These are phyloP conservation scores for Hippopotamus amphibius DNA, from an alignment of 2,113 vertebrate genomes.

Conservation along the genomic window DNA sequence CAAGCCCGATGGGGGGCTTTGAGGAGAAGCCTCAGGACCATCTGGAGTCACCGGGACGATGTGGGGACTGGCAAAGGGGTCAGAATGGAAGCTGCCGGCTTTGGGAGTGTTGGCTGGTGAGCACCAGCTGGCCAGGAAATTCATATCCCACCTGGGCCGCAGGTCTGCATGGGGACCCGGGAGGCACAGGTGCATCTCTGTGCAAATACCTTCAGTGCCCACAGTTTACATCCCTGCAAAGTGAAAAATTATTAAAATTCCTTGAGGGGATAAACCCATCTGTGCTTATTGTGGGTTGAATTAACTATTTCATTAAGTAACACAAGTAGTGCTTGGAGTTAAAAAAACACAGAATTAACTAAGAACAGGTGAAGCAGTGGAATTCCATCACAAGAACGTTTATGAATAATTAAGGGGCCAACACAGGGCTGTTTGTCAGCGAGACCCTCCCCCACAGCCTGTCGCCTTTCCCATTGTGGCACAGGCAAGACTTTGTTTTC, in stretches of 20 bases:
- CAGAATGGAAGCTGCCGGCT: not conserved
- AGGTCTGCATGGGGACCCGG: accelerated
- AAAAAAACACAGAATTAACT: not conserved
- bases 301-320: not conserved
- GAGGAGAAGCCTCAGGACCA: not conserved
- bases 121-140: not conserved
- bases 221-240: not conserved
- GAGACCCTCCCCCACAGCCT: not conserved
- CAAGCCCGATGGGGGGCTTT: not conserved
- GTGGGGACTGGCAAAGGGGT: accelerated
- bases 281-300: not conserved
- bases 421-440: not conserved
- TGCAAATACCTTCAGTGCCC: not conserved
- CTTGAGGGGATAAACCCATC: not conserved
- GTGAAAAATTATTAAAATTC: not conserved
- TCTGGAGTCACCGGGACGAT: no score
- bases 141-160: no score
- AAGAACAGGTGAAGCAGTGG: not conserved
- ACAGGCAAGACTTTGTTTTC: not conserved
- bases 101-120: accelerated
- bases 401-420: not conserved
- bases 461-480: not conserved
- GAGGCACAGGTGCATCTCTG: not conserved
- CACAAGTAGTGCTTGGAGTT: not conserved
- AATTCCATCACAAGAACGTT: not conserved